Evolutionary conservation across 1,140 invertebrate genomes (phyloP).

Genomic region (Eumeta japonica): DNA sequence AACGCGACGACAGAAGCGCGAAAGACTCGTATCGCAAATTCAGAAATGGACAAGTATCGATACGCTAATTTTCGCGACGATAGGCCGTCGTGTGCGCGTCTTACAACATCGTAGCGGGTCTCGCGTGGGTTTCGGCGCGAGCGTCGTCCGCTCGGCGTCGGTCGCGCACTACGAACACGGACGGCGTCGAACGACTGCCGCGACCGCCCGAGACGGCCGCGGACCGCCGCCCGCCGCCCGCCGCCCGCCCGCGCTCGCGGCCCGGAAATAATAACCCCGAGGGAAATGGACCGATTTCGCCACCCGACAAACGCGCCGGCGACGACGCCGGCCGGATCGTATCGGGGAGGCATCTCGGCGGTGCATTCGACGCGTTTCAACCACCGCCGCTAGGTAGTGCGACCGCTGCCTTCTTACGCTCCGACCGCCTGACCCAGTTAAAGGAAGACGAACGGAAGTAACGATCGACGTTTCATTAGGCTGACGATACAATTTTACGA

Average conservation of each 20-base stretch:
- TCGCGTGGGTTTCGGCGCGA: slow-evolving; percentile 15
- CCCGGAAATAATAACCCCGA: slow-evolving; percentile 24
- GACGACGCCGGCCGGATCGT: too few relatives aligned
- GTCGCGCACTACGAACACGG: slow-evolving; percentile 26
- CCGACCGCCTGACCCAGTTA: too few relatives aligned
- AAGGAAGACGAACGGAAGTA: too few relatives aligned
- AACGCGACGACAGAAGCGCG: slow-evolving; percentile 42
- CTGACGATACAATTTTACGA: too few relatives aligned
- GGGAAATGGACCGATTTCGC: slow-evolving; percentile 42
- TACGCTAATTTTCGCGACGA: slow-evolving; percentile 28
- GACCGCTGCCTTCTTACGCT: too few relatives aligned
- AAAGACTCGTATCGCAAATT: too few relatives aligned
- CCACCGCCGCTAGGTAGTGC: too few relatives aligned
- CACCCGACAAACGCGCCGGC: too few relatives aligned
- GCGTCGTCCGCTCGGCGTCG: slow-evolving; percentile 7
- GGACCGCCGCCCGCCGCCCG: slow-evolving; percentile 2
- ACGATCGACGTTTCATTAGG: too few relatives aligned
- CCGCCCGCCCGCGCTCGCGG: slow-evolving; percentile 2
- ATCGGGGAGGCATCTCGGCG: too few relatives aligned
- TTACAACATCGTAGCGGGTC: slow-evolving; percentile 27
- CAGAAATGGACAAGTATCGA: slow-evolving; percentile 27
- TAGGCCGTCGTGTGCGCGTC: slow-evolving; percentile 10
- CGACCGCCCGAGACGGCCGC: slow-evolving; percentile 6
- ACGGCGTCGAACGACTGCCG: slow-evolving; percentile 41
- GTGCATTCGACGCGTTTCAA: too few relatives aligned